These are phyloP conservation scores for Pipistrellus pygmaeus DNA, from an alignment of 2,797 vertebrate species.

Conservation along the genomic window DNA sequence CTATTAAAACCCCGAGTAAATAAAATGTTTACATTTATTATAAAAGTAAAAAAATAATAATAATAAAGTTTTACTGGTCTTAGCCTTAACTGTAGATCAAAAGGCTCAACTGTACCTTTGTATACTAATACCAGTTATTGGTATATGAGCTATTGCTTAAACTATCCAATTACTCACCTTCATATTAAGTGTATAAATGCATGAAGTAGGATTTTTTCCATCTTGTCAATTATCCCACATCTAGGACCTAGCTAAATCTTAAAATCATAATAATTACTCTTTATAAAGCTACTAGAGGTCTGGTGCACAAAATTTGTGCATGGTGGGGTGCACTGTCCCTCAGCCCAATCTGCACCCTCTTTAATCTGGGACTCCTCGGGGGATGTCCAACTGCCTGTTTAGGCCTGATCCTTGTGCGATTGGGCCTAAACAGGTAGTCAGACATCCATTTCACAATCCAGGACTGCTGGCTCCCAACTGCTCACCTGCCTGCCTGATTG, in stretches of 20 bases:
- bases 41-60: neutral
- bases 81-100: neutral
- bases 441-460: too few species aligned
- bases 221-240: neutral
- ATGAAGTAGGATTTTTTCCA: neutral
- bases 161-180: slow-evolving; percentile 2
- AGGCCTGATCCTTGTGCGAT: too few species aligned
- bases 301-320: too few species aligned
- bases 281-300: neutral
- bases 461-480: too few species aligned
- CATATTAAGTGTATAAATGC: neutral
- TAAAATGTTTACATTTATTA: slow-evolving; percentile 28
- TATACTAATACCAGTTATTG: neutral
- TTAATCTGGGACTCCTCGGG: too few species aligned
- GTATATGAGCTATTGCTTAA: neutral
- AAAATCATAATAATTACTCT: neutral
- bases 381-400: too few species aligned
- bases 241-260: neutral
- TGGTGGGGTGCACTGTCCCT: too few species aligned
- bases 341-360: too few species aligned
- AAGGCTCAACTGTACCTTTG: neutral
- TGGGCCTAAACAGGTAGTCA: too few species aligned
- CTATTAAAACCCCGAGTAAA: slow-evolving; percentile 11
- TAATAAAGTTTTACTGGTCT: neutral
- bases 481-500: too few species aligned